These are phyloP conservation scores for Esperia sulphurella DNA, from an alignment of 2,888 invertebrate species.

Conservation along the genomic window DNA sequence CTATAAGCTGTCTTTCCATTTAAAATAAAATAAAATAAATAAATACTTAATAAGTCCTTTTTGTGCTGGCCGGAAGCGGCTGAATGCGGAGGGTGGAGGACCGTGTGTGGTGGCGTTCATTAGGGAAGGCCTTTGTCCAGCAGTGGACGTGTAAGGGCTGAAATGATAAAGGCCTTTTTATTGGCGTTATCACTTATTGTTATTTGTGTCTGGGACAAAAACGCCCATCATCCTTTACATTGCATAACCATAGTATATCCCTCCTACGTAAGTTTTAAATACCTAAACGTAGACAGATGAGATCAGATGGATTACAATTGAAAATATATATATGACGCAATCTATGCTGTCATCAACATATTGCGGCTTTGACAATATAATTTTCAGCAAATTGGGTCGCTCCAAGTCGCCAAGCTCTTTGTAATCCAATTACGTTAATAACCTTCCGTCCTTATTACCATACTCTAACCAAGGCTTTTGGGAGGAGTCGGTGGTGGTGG, in stretches of 20 bases:
- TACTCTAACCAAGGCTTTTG: background rate
- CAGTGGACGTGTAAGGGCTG: no score
- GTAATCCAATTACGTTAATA: conserved; percentile 7
- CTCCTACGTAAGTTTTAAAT: background rate
- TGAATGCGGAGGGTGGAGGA: no score
- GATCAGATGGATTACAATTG: background rate
- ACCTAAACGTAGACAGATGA: background rate
- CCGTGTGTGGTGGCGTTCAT: no score
- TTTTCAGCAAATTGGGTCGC: background rate
- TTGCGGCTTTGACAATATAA: background rate
- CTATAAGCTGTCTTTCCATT: no score
- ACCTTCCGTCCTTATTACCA: background rate
- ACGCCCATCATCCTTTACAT: no score
- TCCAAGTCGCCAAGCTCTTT: background rate
- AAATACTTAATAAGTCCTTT: no score
- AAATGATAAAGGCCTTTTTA: no score
- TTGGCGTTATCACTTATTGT: no score
- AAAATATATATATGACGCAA: background rate
- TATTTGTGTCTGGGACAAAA: no score
- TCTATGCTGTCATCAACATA: background rate
- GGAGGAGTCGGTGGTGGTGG: background rate
- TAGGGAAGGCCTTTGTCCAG: no score
- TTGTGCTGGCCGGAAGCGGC: no score
- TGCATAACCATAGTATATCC: background rate
- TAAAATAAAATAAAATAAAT: no score